Conservation (phyloP, 2,113 vertebrate species). For the Callorhinus ursinus region DNA sequence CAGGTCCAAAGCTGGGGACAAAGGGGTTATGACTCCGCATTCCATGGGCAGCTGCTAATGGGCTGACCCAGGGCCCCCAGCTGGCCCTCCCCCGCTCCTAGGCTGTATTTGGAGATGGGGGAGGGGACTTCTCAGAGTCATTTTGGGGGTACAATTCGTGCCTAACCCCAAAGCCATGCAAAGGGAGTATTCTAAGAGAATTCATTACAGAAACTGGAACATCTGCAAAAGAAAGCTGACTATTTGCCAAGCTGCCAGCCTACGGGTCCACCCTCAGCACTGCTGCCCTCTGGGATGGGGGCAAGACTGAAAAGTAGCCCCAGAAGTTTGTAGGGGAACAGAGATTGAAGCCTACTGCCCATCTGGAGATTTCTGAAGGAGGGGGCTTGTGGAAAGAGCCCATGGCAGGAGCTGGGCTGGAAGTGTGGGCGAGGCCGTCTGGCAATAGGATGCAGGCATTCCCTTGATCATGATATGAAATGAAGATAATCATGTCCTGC, state of each 20-base stretch:
- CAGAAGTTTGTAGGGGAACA: background rate
- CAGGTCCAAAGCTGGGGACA: background rate
- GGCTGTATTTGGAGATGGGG: background rate
- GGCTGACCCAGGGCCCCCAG: background rate
- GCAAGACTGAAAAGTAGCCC: background rate
- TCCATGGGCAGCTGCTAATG: background rate
- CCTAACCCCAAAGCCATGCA: background rate
- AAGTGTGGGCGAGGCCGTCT: background rate
- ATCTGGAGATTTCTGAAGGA: background rate
- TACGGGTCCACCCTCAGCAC: background rate
- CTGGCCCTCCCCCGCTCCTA: background rate
- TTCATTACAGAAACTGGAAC: background rate
- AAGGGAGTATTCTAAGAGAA: background rate
- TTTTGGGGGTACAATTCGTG: background rate
- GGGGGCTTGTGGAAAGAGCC: background rate
- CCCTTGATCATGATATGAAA: background rate
- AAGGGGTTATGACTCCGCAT: background rate
- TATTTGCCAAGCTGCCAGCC: background rate
- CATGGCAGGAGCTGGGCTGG: background rate
- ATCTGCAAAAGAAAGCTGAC: background rate
- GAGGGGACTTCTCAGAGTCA: background rate
- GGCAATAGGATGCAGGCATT: background rate
- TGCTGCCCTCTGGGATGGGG: background rate
- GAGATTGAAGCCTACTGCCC: background rate
- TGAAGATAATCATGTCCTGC: background rate